These are phyloP conservation scores for Stenchaetothrips biformis DNA, from an alignment of 2,888 invertebrate genomes.

Conservation along the genomic window DNA sequence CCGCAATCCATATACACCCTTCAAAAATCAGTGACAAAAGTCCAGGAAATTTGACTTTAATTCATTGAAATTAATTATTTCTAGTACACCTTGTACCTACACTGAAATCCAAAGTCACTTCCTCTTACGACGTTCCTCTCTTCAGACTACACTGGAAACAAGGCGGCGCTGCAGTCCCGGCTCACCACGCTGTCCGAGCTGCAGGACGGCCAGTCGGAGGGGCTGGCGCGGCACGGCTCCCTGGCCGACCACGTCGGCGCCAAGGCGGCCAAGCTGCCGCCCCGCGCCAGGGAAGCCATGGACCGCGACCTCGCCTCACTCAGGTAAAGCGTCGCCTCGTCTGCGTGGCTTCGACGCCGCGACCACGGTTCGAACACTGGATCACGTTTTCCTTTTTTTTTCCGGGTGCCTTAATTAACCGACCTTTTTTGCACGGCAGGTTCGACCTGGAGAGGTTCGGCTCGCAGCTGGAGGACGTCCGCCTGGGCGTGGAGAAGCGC, in stretches of 20 bases:
- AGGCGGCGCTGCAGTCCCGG: constrained; percentile 75
- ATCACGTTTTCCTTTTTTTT: not conserved
- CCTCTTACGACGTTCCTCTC: not conserved
- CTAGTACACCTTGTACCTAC: too few species aligned
- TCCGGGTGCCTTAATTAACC: not conserved
- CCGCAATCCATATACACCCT: too few species aligned
- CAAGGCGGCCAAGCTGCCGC: constrained; percentile 65
- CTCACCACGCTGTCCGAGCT: constrained; percentile 75
- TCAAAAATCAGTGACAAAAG: too few species aligned
- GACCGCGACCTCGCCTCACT: constrained; percentile 72
- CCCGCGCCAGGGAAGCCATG: constrained; percentile 79
- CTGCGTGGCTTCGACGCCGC: too few species aligned
- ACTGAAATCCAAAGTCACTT: too few species aligned
- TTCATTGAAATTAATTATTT: too few species aligned
- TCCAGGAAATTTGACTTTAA: too few species aligned
- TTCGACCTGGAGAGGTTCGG: constrained; percentile 81
- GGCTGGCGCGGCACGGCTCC: constrained; percentile 69
- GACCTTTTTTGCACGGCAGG: constrained; percentile 43
- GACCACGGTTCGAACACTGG: not conserved
- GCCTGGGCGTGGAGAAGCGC: constrained; percentile 73
- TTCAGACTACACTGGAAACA: constrained; percentile 77
- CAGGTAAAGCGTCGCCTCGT: too few species aligned
- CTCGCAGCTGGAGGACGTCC: constrained; percentile 69
- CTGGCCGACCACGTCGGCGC: constrained; percentile 68
- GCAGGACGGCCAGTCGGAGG: constrained; percentile 70